Evolutionary conservation across 2,797 vertebrate species (phyloP).

Genomic region (Cichlasoma orientale): DNA sequence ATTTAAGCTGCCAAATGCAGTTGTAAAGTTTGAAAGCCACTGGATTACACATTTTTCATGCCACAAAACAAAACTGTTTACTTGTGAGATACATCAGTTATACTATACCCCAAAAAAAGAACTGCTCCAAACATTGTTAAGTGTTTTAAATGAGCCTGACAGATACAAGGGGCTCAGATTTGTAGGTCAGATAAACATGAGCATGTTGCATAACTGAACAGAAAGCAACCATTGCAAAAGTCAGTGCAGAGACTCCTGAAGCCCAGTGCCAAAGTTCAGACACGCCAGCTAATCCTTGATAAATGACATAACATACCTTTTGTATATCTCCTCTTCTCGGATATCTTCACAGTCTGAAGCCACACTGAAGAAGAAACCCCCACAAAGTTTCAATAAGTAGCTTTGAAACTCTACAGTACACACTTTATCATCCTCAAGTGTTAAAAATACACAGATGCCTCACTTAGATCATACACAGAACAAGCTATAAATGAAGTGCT

Average conservation of each 20-base stretch:
- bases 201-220: constrained; percentile 57
- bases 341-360: not conserved
- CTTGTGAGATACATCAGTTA: not conserved
- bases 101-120: not conserved
- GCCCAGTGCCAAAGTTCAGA: constrained; percentile 71
- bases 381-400: not conserved
- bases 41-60: not conserved
- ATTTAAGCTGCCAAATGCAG: not conserved
- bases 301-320: constrained; percentile 25
- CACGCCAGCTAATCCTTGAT: constrained; percentile 43
- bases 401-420: not conserved
- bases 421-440: not conserved
- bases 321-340: not conserved
- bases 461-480: not conserved
- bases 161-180: not conserved
- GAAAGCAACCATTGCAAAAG: constrained; percentile 60
- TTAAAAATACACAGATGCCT: not conserved
- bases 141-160: not conserved
- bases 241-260: constrained; percentile 47
- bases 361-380: not conserved
- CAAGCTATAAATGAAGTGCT: not conserved
- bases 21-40: not conserved
- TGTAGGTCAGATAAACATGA: constrained; percentile 50
- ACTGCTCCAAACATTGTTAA: not conserved
- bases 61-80: not conserved